Evolutionary conservation across 1,140 invertebrate species (phyloP), one percentile per base, ranked within the genome.

Genomic region (Apis dorsata): DNA sequence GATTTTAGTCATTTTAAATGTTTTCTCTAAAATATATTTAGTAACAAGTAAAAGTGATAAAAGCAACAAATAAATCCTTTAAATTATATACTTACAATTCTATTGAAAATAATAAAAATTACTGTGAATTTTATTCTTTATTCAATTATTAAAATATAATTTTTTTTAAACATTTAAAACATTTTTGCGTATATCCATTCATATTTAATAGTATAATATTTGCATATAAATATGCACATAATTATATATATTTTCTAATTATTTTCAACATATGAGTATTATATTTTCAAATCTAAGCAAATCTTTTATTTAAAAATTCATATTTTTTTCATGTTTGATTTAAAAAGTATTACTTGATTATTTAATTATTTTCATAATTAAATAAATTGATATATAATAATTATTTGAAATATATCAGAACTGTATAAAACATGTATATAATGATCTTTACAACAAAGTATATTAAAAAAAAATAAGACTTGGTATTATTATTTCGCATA

Each of bases 311-410:
- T 51, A 49, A 15, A 15, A 8, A 69, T 9, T 44, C 19, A 49
- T 44, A 49, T 10, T 70, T 4, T 11, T 11, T 53, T 53, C 24
- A 49, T n/a, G 21, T 68, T 68, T 13, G 19, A 13, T 49, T 8
- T 1, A 68, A 68, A n/a, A 7, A n/a, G 21, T 70, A 70, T 51
- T 17, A 13, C n/a, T 13, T 44, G 34, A 44, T 44, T 44, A 44
- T 44, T 44, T 44, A 44, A 51, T 51, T 70, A 51, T 70, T 70
- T 70, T 70, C 51, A 70, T 70, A 51, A 51, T 70, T 17, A 13
- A 1, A 51, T 15, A 70, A 51, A 51, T 51, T 24, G 8, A 24
- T n/a, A 12, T 15, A 1, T 24, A 51, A 51, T 19, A 1, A 51
- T 15, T 7, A 49, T 9, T 65, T 53, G 2, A 24, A 13, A 51